These are phyloP conservation scores for Taurulus bubalis DNA, from an alignment of 2,113 vertebrate species.

Conservation along the genomic window DNA sequence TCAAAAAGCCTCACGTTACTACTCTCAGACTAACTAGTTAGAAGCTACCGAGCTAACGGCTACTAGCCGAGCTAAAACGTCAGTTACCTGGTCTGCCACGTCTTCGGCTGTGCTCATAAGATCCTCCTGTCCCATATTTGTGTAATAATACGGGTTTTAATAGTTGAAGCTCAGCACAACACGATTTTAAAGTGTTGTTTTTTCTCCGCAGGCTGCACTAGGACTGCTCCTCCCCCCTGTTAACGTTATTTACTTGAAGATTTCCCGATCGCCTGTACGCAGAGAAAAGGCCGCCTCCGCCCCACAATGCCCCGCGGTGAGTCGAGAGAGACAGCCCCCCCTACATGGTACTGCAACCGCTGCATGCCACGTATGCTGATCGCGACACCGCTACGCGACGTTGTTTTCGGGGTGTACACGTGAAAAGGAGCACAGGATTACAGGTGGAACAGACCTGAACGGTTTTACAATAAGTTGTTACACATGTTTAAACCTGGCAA, in stretches of 20 bases:
- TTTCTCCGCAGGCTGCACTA: constrained; percentile 21
- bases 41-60: constrained; percentile 65
- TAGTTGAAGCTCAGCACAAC: constrained; percentile 25
- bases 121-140: constrained; percentile 84
- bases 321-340: constrained; percentile 39
- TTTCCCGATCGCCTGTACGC: constrained; percentile 59
- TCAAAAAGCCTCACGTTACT: neutral
- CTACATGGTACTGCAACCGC: constrained; percentile 65
- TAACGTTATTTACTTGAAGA: constrained; percentile 71
- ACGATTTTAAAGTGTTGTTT: neutral
- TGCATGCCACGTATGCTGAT: constrained; percentile 83
- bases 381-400: neutral
- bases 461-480: neutral
- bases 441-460: neutral
- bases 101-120: constrained; percentile 86
- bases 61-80: constrained; percentile 39
- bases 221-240: constrained; percentile 36
- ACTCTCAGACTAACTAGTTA: constrained; percentile 40
- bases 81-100: constrained; percentile 85
- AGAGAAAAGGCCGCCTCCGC: constrained; percentile 84
- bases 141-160: constrained; percentile 15
- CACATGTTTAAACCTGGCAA: too few relatives aligned
- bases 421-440: neutral
- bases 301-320: constrained; percentile 85
- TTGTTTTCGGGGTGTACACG: constrained; percentile 5